Percentiles rank a stretch among this genome's conserved stretches.
Conservation (phyloP, 2,797 vertebrate genomes). For the Garrulus glandarius region DNA sequence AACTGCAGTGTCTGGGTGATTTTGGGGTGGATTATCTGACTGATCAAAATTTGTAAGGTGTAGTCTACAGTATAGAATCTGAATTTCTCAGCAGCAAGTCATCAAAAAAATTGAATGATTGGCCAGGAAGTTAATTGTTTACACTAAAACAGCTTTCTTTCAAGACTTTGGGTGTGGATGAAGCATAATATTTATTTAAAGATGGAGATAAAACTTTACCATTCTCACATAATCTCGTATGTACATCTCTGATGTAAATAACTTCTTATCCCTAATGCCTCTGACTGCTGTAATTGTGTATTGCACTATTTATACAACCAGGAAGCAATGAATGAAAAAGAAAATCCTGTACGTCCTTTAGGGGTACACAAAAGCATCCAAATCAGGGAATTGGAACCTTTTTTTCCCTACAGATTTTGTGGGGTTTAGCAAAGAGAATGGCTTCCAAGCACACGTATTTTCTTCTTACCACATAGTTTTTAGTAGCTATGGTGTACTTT, state of each 20-base stretch:
- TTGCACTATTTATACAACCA: constrained; percentile 1
- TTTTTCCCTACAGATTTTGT: background rate
- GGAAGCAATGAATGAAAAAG: background rate
- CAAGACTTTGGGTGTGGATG: constrained; percentile 35
- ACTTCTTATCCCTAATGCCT: background rate
- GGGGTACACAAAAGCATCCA: background rate
- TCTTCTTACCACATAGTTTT: background rate
- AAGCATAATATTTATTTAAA: constrained; percentile 58
- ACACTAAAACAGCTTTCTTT: constrained; percentile 42
- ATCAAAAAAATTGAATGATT: constrained; percentile 2
- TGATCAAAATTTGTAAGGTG: background rate
- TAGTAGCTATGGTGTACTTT: background rate
- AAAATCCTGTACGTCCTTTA: background rate
- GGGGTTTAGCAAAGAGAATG: background rate
- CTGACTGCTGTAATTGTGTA: background rate
- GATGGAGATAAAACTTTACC: constrained; percentile 25
- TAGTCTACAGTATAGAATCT: background rate
- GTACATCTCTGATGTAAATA: constrained; percentile 46
- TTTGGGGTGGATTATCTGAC: background rate
- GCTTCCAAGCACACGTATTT: background rate
- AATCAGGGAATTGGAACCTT: background rate
- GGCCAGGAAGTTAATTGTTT: constrained; percentile 46
- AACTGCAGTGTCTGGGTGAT: background rate
- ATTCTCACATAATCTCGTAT: background rate
- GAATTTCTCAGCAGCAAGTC: constrained; percentile 24